Base-by-base conservation (phyloP, 2,888 invertebrate genomes). In the Notodromas monacha region DNA sequence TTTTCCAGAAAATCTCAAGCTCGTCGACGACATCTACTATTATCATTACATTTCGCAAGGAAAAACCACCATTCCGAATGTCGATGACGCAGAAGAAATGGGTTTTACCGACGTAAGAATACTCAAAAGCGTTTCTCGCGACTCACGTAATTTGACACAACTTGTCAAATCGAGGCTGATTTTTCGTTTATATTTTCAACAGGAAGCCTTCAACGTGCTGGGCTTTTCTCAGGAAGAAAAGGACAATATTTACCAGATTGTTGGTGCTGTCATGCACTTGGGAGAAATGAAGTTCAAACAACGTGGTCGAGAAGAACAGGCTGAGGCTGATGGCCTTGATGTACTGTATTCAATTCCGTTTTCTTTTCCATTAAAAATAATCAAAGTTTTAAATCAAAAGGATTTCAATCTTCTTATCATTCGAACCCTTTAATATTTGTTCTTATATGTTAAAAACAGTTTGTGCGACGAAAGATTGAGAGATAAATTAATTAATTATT, bases 281-380 rank as follows among this genome's bases (percentile, higher is more conserved):
- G 96, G 96, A 61, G 69, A 77, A 52, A 79, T 96, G 81, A 89
- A 92, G 60, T 96, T 96, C 76, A 99, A 96, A 58, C 96, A 96
- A 62, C 76, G 92, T 58, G 92, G 92, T 64, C 77, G 92, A 48
- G 96, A 92, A 60, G 96, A 96, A 58, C 96, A 96, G 61, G 86
- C 86, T 57, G 86, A 89, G 56, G 70, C 81, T 42, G 86, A 86
- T 48, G 84, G 81, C 45, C 73, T 66, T 38, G 76, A 66, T 55
- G 70, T 65, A 52, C 8, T 6, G 6, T 5, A 5, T 13, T 12
- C n/a, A 8, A 6, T n/a, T 21, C 6, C 21, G 6, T 6, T 21
- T n/a, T 8, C 21, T n/a, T 21, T 21, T 21, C 21, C 21, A 6
- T n/a, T n/a, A n/a, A n/a, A n/a, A n/a, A n/a, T n/a, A n/a, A n/a